Evolutionary conservation across 1,140 invertebrate genomes (phyloP).

Genomic region (Listronotus bonariensis): DNA sequence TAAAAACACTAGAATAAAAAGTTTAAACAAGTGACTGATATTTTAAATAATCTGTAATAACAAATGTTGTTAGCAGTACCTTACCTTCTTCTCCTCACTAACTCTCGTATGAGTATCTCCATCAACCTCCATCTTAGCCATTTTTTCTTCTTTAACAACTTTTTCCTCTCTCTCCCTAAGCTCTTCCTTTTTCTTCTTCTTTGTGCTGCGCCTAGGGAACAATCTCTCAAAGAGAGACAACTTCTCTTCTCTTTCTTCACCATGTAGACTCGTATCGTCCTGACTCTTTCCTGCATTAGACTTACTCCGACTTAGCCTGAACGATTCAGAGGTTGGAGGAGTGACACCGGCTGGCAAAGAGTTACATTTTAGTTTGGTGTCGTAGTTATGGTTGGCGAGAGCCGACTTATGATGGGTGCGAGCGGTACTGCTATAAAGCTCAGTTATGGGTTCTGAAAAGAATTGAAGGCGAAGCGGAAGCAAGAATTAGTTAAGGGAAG

Average conservation of each 20-base stretch:
- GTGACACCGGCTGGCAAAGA: constrained; percentile 68
- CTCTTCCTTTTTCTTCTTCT: constrained; percentile 62
- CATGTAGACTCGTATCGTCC: constrained; percentile 42
- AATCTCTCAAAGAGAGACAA: constrained; percentile 70
- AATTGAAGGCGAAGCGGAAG: constrained; percentile 24
- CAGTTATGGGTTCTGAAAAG: constrained; percentile 52
- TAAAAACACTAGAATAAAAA: too few species aligned
- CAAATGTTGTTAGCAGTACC: too few species aligned
- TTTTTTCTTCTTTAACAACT: constrained; percentile 43
- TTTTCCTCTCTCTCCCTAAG: constrained; percentile 52
- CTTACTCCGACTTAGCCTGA: constrained; percentile 58
- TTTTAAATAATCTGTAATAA: too few species aligned
- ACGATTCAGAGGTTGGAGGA: constrained; percentile 57
- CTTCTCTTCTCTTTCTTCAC: constrained; percentile 59
- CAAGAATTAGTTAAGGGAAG: constrained; percentile 19
- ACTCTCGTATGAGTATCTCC: constrained; percentile 45
- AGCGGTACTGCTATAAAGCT: constrained; percentile 47
- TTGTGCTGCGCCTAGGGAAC: constrained; percentile 66
- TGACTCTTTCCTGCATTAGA: constrained; percentile 54
- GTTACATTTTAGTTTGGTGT: constrained; percentile 67
- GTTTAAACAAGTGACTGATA: too few species aligned
- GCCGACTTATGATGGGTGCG: constrained; percentile 35
- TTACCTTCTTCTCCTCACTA: constrained; percentile 20
- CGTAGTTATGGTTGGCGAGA: constrained; percentile 44
- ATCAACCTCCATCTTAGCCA: constrained; percentile 49